Conservation (phyloP, 1,140 invertebrate species). For the Temnothorax curvispinosus region DNA sequence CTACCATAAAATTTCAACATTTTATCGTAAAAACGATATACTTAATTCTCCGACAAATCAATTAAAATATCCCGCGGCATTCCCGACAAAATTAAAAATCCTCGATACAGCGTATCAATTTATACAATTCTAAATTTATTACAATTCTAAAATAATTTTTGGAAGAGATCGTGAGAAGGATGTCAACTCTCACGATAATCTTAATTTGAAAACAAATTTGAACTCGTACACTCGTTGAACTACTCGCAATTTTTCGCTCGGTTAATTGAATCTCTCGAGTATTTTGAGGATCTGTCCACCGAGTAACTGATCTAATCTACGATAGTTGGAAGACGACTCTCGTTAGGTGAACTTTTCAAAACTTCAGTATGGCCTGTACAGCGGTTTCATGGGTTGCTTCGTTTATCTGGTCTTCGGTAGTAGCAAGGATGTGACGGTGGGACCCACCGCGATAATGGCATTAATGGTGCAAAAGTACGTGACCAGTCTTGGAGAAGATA, state of each 20-base stretch:
- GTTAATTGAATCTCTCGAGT: conserved; percentile 32
- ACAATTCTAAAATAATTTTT: neutral
- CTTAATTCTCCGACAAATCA: neutral
- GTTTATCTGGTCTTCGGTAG: conserved; percentile 90
- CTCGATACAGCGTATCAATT: neutral
- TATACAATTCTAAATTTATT: neutral
- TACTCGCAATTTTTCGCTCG: neutral
- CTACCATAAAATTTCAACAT: conserved; percentile 10
- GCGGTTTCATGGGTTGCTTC: conserved; percentile 90
- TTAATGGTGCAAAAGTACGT: conserved; percentile 86
- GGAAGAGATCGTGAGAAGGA: neutral
- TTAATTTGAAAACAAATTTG: neutral
- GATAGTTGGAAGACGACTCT: conserved; percentile 37
- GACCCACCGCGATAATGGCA: conserved; percentile 88
- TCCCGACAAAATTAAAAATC: neutral
- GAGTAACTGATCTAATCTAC: neutral
- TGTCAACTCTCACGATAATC: neutral
- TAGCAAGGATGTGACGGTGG: conserved; percentile 89
- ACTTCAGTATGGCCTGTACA: conserved; percentile 89
- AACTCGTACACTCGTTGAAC: neutral
- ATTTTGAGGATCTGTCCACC: conserved; percentile 3
- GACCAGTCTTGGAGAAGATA: conserved; percentile 81
- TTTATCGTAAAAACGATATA: no score
- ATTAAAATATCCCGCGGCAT: neutral
- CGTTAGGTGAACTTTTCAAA: conserved; percentile 69